Evolutionary conservation across 1,140 invertebrate genomes (phyloP), one percentile per base, ranked within the genome.

Genomic region (Arion vulgaris): DNA sequence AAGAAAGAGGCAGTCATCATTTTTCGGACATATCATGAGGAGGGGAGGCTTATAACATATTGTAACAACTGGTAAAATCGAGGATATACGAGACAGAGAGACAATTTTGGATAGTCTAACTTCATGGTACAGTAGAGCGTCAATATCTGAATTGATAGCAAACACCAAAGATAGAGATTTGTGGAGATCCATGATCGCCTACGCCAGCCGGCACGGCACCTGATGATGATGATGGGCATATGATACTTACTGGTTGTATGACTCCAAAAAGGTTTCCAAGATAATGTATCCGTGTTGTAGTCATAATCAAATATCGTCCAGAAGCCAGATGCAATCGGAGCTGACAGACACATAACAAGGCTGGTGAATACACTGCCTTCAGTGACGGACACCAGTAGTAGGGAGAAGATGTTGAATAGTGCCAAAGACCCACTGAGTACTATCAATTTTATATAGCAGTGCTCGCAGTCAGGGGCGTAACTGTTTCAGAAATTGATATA

Each of bases 261-360:
- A 13, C 38, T 73, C 69, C 69, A 81, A 19, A 0, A 36, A 1
- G 80, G 80, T 17, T 19, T 7, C 80, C 80, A 81, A 15, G 13
- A 57, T 69, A 81, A 57, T 1, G 2, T 34, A 57, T 81, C 80
- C 1, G 41, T 74, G 1, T 36, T 17, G 49, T 81, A 73, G 34
- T 81, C 80, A 28, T 69, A 81, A 11, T 53, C 9, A 38, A 81
- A 81, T 45, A 81, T 7, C 17, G 80, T 32, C 80, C 80, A 81
- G 80, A 81, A 74, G 2, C 45, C 80, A n/a, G 4, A 17, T n/a
- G 28, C 66, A 13, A 80, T 5, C 2, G 78, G 78, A 15, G 32
- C 39, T 2, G 78, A 36, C 28, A 71, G n/a, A 26, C 34, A 39
- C 62, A 34, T 53, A 34, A 80, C 68, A 11, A 80, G 51, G 26